Base-by-base conservation (phyloP, 23 tunicate genomes). In the Halocynthia roretzi region DNA sequence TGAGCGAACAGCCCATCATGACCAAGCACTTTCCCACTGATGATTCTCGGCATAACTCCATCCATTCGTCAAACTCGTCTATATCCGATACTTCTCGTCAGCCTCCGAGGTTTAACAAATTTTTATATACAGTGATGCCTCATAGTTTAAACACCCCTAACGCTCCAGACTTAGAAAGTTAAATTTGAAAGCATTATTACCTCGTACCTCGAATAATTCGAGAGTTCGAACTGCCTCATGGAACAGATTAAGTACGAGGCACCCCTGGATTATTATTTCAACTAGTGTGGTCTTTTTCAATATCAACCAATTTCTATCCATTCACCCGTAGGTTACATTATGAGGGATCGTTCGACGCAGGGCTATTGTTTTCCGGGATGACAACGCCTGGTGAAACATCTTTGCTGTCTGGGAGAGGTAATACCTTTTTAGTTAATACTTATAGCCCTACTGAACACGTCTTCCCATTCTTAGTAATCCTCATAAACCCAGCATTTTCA, bases 351-450 rank as follows among this genome's bases (percentile, higher is more conserved):
- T 65, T 65, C 31, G 70, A 65, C 5, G 70, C 70, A 5, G 70
- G 70, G 23, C 48, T 48, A 65, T 15, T 65, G 23, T 65, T 10
- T 10, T 65, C 70, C 9, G 70, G 70, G n/a, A 65, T 65, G 70
- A 65, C 70, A 65, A 65, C 70, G 23, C 70, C 70, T 6, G 70
- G 70, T 9, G 70, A 65, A 65, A 48, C 70, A 20, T 65, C 70
- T 48, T 20, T 65, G 70, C 5, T 65, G 23, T 65, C 70, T 5
- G 70, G 70, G 10, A 11, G 70, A 65, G 70, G 70, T 65, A 65
- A 65, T 10, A 14, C 17, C 17, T 1, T 15, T 58, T 58, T 31
- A 31, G 44, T 31, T 31, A 31, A 0, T 31, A 31, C 44, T 31
- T 31, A 31, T 31, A 31, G 2, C 44, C 2, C 44, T 31, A 31